Percentiles rank a stretch among this genome's conserved stretches.
phyloP scores from a whole-genome alignment of 2,113 vertebrate species.

The Gopherus flavomarginatus region DNA sequence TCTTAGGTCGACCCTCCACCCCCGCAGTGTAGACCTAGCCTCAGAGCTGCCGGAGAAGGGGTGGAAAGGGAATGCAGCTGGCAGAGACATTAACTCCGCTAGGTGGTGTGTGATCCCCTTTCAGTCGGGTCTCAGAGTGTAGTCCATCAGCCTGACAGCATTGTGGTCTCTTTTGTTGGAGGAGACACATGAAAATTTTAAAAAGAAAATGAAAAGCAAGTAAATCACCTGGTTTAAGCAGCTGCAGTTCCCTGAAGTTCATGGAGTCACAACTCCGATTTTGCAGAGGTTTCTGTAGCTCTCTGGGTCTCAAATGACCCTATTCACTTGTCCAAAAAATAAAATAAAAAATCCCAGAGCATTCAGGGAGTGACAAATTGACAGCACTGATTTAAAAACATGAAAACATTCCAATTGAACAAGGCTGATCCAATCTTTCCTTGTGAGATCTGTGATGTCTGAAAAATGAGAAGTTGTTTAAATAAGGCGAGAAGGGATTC shows the following conservation, averaged over 20 bases:
- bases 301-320: not conserved
- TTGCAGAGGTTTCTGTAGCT: not conserved
- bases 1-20: too few species aligned
- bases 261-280: not conserved
- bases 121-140: not conserved
- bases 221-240: not conserved
- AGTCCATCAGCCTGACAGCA: not conserved
- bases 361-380: not conserved
- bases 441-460: not conserved
- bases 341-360: accelerated
- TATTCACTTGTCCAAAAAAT: not conserved
- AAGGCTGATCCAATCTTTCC: not conserved
- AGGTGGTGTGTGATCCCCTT: not conserved
- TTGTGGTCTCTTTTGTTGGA: not conserved
- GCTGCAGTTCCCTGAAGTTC: not conserved
- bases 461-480: not conserved
- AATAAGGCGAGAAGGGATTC: not conserved
- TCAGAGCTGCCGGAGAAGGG: too few species aligned
- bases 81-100: too few species aligned
- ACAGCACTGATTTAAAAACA: not conserved
- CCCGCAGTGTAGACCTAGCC: too few species aligned
- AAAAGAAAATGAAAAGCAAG: not conserved
- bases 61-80: too few species aligned
- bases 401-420: not conserved
- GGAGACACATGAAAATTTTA: not conserved